Base-by-base conservation (phyloP, 2,797 vertebrate genomes). In the Chromobotia macracanthus region DNA sequence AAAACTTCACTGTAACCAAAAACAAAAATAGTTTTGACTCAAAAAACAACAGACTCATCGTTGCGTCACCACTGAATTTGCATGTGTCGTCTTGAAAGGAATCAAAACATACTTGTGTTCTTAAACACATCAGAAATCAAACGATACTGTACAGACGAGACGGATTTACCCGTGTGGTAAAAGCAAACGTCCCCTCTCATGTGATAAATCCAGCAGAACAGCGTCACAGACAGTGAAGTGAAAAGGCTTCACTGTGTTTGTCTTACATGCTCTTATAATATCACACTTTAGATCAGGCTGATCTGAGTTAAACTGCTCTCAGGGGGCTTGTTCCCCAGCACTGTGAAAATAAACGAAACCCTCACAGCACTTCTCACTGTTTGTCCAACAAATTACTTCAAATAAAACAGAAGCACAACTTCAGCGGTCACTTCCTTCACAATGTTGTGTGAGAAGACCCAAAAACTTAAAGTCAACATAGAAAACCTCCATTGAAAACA, bases 291-390 rank as follows among this genome's bases (percentile, higher is more conserved):
- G 66, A 80, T 74, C 76, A 56, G 51, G 25, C 79, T 72, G 66
- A 64, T 80, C 38, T 3, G 61, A 75, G 71, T 72, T 75, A 67
- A 72, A 41, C 67, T 70, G 50, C 69, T 82, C 81, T 83, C 73
- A 1, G 11, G 50, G 77, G 74, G 72, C 83, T 75, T 74, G 77
- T 66, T 77, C 53, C 16, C 46, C 72, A 12, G 44, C 18, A 21
- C 71, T 79, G 55, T 51, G 46, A 83, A 87, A 84, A 85, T 21
- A 84, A 81, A 87, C 80, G 67, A 72, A 64, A 23, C 65, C 28
- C 72, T 38, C 31, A 74, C 65, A 69, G 72, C 74, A 60, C 75
- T 83, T 75, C 76, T 73, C 77, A 68, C 63, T 77, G 82, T 87
- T 84, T 81, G 72, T 66, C 21, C 73, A 86, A 73, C 76, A 82